phyloP scores from a whole-genome alignment of 2,888 invertebrate genomes.

The Tinea semifulvella region DNA sequence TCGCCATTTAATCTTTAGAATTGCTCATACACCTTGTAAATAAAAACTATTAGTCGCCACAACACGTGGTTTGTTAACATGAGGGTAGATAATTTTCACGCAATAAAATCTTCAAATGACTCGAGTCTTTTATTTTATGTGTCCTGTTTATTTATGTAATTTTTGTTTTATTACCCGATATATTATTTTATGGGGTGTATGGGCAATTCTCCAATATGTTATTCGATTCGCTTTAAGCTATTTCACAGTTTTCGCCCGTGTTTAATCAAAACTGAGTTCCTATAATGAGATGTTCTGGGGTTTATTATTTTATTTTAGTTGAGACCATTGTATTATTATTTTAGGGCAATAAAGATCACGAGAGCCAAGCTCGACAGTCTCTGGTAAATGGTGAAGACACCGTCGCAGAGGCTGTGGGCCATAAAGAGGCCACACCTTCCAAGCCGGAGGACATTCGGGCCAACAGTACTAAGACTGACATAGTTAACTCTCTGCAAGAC shows the following conservation, averaged over 20 bases:
- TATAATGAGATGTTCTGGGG: slow-evolving; percentile 6
- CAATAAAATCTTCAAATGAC: slow-evolving; percentile 44
- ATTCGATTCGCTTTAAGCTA: neutral
- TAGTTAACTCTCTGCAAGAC: slow-evolving; percentile 39
- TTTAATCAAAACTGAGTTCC: no score
- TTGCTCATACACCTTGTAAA: slow-evolving; percentile 60
- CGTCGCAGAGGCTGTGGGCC: slow-evolving; percentile 45
- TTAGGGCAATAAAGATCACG: slow-evolving; percentile 24
- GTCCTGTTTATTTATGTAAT: slow-evolving; percentile 47
- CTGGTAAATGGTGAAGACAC: slow-evolving; percentile 56
- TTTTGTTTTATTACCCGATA: slow-evolving; percentile 32
- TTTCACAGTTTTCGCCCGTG: neutral
- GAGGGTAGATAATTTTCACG: slow-evolving; percentile 23
- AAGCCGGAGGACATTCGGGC: slow-evolving; percentile 48
- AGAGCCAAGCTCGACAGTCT: slow-evolving; percentile 32
- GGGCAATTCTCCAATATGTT: slow-evolving; percentile 40
- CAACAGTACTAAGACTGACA: slow-evolving; percentile 50
- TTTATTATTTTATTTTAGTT: slow-evolving; percentile 6
- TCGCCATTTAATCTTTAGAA: slow-evolving; percentile 25
- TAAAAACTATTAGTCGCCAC: slow-evolving; percentile 17
- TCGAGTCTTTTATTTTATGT: slow-evolving; percentile 57
- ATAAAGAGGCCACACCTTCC: slow-evolving; percentile 45
- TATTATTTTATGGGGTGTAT: slow-evolving; percentile 61
- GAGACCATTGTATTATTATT: slow-evolving; percentile 13
- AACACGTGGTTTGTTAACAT: slow-evolving; percentile 7